These are phyloP conservation scores for Podarcis cretensis DNA, from an alignment of 2,113 vertebrate genomes.

Conservation along the genomic window DNA sequence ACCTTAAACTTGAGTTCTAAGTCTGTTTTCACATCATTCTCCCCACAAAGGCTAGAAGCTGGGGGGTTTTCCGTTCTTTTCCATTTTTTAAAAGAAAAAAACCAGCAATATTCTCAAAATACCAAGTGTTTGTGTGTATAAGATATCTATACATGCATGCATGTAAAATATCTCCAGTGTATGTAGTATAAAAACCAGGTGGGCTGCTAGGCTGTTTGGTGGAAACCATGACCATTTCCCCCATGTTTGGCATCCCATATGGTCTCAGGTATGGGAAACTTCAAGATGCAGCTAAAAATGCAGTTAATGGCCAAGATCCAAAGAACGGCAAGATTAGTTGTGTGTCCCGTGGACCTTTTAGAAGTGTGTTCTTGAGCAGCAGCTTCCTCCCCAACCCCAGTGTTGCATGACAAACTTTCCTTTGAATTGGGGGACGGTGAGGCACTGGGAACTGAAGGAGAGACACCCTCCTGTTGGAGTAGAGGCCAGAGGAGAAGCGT, in stretches of 20 bases:
- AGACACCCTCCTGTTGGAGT: not conserved
- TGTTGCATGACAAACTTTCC: not conserved
- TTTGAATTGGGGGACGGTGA: not conserved
- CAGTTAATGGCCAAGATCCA: too few relatives aligned
- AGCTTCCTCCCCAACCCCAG: not conserved
- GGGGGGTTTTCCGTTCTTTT: rapidly evolving
- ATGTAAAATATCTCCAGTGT: not conserved
- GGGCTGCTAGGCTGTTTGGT: too few relatives aligned
- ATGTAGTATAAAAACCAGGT: too few relatives aligned
- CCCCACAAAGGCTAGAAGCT: not conserved
- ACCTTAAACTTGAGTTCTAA: not conserved
- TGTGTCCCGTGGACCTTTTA: not conserved
- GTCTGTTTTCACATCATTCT: not conserved
- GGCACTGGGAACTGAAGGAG: not conserved
- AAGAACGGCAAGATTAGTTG: too few relatives aligned
- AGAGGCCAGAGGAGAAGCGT: not conserved
- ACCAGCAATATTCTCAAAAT: not conserved
- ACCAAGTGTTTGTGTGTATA: not conserved
- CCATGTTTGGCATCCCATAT: too few relatives aligned
- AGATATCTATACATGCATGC: not conserved
- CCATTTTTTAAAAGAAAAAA: too few relatives aligned
- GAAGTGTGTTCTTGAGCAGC: not conserved
- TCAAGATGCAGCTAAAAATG: too few relatives aligned
- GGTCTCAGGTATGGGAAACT: too few relatives aligned
- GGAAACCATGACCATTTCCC: too few relatives aligned